phyloP scores from a whole-genome alignment of 2,888 invertebrate genomes.

The Eulithis testata region DNA sequence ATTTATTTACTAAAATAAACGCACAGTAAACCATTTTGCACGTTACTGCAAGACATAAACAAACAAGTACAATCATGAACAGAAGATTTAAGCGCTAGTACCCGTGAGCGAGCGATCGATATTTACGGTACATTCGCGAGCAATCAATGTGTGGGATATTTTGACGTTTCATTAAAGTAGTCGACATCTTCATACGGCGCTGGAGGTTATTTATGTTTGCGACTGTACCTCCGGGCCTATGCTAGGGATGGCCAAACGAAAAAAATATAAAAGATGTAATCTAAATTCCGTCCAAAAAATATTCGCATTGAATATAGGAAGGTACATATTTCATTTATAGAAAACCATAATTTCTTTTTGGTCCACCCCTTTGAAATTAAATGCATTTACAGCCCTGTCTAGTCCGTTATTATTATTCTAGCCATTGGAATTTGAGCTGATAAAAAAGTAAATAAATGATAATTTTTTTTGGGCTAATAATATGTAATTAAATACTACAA shows the following conservation, averaged over 20 bases:
- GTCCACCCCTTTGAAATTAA: too few relatives aligned
- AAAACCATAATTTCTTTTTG: too few relatives aligned
- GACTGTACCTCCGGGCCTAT: constrained; percentile 65
- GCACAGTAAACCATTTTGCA: constrained; percentile 39
- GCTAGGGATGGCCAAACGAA: constrained; percentile 18
- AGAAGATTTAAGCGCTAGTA: constrained; percentile 54
- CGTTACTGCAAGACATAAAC: constrained; percentile 45
- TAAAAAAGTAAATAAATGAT: too few relatives aligned
- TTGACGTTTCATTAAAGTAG: constrained; percentile 79
- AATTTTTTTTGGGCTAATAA: too few relatives aligned
- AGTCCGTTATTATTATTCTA: too few relatives aligned
- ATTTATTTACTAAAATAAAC: constrained; percentile 20
- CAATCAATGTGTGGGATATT: constrained; percentile 73
- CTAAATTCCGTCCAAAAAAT: too few relatives aligned
- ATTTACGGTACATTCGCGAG: constrained; percentile 56
- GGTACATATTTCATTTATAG: too few relatives aligned
- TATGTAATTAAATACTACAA: too few relatives aligned
- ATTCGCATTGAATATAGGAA: too few relatives aligned
- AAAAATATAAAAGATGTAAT: too few relatives aligned
- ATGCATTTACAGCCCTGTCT: too few relatives aligned
- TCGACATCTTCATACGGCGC: constrained; percentile 80
- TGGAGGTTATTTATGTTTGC: constrained; percentile 69
- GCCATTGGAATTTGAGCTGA: too few relatives aligned
- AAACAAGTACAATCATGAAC: constrained; percentile 53
- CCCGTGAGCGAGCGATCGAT: constrained; percentile 54